Conservation (phyloP, 2,113 vertebrate species). For the Sigmodon hispidus region DNA sequence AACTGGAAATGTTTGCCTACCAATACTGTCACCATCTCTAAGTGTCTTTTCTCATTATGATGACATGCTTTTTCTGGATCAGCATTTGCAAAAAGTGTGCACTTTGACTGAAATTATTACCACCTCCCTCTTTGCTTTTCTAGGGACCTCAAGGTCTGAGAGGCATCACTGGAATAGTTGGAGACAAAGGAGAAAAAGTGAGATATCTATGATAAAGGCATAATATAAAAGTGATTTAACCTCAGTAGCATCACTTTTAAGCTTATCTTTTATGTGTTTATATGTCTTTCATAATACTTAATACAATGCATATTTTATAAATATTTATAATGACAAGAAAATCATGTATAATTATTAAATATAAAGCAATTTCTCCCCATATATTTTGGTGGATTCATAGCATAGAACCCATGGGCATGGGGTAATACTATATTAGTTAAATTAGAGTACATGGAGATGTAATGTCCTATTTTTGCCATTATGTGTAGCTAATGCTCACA, state of each 20-base stretch:
- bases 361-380: background rate
- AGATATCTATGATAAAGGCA: constrained; percentile 68
- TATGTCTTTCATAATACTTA: background rate
- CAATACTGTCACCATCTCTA: background rate
- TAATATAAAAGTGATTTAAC: background rate
- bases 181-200: constrained; percentile 94
- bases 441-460: background rate
- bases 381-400: background rate
- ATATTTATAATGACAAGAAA: background rate
- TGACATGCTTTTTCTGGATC: background rate
- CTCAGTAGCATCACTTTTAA: background rate
- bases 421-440: background rate
- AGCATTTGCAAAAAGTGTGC: background rate
- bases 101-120: background rate
- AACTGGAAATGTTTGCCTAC: background rate
- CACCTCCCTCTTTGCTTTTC: constrained; percentile 58
- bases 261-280: background rate
- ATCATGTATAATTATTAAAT: background rate
- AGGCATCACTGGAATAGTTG: constrained; percentile 93
- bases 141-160: constrained; percentile 94
- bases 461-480: background rate
- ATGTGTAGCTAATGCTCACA: background rate
- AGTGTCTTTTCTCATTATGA: constrained; percentile 9
- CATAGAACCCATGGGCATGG: background rate
- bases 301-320: background rate